phyloP scores from a whole-genome alignment of 2,888 invertebrate genomes.

The Pteria penguin region DNA sequence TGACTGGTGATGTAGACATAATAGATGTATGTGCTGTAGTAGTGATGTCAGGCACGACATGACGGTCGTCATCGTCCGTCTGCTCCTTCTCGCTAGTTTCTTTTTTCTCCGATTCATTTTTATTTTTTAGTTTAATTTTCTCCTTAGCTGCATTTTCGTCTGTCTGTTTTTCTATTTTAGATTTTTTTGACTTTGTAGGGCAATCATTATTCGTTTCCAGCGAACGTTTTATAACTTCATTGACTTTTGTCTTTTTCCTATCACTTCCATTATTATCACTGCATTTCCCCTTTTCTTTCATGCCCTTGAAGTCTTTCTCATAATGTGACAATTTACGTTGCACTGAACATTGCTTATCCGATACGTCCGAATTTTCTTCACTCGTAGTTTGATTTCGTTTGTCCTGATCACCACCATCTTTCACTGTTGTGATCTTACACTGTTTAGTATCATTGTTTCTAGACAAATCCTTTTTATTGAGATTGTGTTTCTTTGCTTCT shows the following conservation, averaged over 20 bases:
- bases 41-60: too few relatives aligned
- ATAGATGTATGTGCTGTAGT: too few relatives aligned
- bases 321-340: not conserved
- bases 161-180: not conserved
- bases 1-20: too few relatives aligned
- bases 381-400: not conserved
- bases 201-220: not conserved
- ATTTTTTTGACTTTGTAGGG: not conserved
- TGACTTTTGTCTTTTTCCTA: not conserved
- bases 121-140: not conserved
- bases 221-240: not conserved
- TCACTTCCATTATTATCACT: not conserved
- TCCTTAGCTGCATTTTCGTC: not conserved
- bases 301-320: not conserved
- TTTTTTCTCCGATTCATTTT: too few relatives aligned
- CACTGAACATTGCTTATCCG: not conserved
- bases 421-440: not conserved
- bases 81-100: too few relatives aligned
- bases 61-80: too few relatives aligned
- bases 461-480: not conserved
- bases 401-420: not conserved
- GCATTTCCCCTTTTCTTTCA: not conserved
- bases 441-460: not conserved
- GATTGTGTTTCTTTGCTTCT: not conserved
- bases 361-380: not conserved